phyloP scores from a whole-genome alignment of 2,888 invertebrate genomes.

The Lapara coniferarum region DNA sequence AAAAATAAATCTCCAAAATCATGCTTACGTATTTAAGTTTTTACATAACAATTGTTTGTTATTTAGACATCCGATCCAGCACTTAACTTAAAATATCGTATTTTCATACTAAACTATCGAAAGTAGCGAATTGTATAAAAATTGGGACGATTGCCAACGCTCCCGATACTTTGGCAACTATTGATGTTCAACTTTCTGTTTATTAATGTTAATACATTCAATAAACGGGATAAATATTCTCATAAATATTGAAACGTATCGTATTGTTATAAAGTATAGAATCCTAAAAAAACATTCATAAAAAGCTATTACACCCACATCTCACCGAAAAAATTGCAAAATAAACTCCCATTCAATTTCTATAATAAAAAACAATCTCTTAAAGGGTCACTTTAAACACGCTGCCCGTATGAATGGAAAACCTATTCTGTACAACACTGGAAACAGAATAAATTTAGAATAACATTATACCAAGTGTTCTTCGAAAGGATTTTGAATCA shows the following conservation, averaged over 20 bases:
- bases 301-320: not conserved
- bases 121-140: constrained; percentile 17
- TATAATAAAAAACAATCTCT: constrained; percentile 31
- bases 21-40: too few relatives aligned
- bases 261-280: too few relatives aligned
- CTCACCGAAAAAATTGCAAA: not conserved
- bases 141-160: constrained; percentile 14
- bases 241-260: not conserved
- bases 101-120: not conserved
- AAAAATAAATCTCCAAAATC: too few relatives aligned
- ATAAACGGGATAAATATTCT: not conserved
- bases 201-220: not conserved
- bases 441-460: constrained; percentile 64
- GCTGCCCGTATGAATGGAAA: constrained; percentile 54
- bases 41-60: not conserved
- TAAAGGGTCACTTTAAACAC: constrained; percentile 50
- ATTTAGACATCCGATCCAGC: not conserved
- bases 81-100: constrained; percentile 8
- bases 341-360: constrained; percentile 2
- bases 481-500: constrained; percentile 65
- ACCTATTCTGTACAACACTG: constrained; percentile 56
- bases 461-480: constrained; percentile 65
- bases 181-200: constrained; percentile 10
- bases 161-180: not conserved
- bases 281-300: not conserved